Evolutionary conservation across 2,113 vertebrate genomes (phyloP).

Genomic region (Scatophagus argus): DNA sequence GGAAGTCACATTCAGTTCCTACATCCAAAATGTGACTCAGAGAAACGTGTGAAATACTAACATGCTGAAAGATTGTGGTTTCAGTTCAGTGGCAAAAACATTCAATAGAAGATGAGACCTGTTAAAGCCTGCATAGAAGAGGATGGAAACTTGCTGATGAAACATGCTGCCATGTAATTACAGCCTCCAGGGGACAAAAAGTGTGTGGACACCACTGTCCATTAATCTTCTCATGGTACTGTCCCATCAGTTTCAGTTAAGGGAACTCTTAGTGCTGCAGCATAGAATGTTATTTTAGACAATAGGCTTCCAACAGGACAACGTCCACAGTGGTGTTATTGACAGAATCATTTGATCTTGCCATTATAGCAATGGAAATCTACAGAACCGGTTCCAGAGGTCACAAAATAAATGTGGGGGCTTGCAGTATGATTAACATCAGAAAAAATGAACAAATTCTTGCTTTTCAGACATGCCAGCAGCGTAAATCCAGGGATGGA

Average conservation of each 20-base stretch:
- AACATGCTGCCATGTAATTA: neutral
- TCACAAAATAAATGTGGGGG: neutral
- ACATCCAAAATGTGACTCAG: constrained; percentile 12
- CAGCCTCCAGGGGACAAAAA: neutral
- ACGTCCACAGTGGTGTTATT: too few relatives aligned
- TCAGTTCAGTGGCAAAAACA: neutral
- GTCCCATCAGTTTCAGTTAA: neutral
- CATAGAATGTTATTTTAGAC: neutral
- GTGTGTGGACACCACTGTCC: neutral
- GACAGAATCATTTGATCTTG: too few relatives aligned
- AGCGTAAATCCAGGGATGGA: neutral
- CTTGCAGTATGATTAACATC: neutral
- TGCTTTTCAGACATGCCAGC: neutral
- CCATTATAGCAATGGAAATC: too few relatives aligned
- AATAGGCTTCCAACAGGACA: too few relatives aligned
- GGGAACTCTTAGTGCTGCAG: neutral
- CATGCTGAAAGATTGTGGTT: neutral
- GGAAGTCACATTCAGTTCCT: neutral
- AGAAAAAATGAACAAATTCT: neutral
- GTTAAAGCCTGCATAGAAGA: neutral
- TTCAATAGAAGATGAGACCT: neutral
- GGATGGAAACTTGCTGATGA: neutral
- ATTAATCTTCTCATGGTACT: neutral
- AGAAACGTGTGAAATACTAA: neutral
- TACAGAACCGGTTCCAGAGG: too few relatives aligned